Conservation (phyloP, 2,113 vertebrate genomes). For the Oncorhynchus mykiss region DNA sequence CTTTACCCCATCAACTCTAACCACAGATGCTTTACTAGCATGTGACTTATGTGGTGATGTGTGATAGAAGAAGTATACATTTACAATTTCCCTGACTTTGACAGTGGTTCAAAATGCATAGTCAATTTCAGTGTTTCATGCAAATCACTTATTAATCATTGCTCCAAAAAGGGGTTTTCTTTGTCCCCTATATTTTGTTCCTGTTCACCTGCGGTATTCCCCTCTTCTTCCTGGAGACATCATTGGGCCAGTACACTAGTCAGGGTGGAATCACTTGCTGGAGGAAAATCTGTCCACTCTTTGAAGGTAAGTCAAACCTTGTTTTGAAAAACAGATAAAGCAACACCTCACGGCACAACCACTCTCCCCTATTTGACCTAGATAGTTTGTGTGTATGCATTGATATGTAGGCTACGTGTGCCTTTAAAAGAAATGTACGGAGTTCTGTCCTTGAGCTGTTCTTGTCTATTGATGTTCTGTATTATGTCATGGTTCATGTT, state of each 20-base stretch:
- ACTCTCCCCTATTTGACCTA: too few relatives aligned
- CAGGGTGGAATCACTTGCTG: slow-evolving; percentile 77
- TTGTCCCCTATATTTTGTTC: slow-evolving; percentile 76
- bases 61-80: neutral
- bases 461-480: too few relatives aligned
- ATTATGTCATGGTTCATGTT: too few relatives aligned
- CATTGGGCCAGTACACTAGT: slow-evolving; percentile 79
- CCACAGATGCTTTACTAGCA: neutral
- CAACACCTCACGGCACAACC: too few relatives aligned
- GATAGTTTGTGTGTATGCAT: too few relatives aligned
- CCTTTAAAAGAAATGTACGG: too few relatives aligned
- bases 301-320: slow-evolving; percentile 65
- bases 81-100: neutral
- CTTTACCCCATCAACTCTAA: too few relatives aligned
- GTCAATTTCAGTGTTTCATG: neutral
- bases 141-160: slow-evolving; percentile 8
- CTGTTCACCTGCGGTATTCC: slow-evolving; percentile 75
- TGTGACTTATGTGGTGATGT: neutral
- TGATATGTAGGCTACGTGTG: too few relatives aligned
- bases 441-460: too few relatives aligned
- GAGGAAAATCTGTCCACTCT: slow-evolving; percentile 78
- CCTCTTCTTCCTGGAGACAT: slow-evolving; percentile 76
- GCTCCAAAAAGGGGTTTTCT: slow-evolving; percentile 67
- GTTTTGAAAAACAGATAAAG: too few relatives aligned
- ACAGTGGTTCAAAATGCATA: neutral